These are phyloP conservation scores for Lasioglossum vierecki DNA, from an alignment of 2,888 invertebrate genomes.

Conservation along the genomic window DNA sequence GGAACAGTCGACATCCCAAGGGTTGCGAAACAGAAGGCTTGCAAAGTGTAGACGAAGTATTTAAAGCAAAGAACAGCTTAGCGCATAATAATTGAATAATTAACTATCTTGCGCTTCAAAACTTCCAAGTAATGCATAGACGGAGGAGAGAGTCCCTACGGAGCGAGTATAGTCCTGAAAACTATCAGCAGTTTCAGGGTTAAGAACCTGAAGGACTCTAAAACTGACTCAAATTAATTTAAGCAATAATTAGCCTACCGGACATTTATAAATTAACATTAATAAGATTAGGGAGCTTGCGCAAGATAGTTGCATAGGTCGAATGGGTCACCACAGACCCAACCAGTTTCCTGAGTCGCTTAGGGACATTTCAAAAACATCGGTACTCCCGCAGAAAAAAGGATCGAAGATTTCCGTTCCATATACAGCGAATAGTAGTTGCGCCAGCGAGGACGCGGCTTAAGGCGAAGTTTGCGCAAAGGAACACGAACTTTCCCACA, in stretches of 20 bases:
- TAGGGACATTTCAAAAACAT: background rate
- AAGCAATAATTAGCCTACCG: background rate
- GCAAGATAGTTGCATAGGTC: background rate
- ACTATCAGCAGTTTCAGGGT: too few relatives aligned
- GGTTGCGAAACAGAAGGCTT: background rate
- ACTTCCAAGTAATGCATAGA: background rate
- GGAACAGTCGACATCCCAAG: background rate
- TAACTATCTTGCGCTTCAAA: background rate
- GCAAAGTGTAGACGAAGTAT: background rate
- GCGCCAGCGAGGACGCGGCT: background rate
- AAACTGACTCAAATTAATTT: background rate
- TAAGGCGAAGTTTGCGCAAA: conserved; percentile 17
- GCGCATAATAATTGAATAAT: background rate
- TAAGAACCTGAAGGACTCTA: too few relatives aligned
- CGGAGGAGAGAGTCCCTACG: background rate
- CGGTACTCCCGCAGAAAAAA: background rate
- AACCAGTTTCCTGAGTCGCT: background rate
- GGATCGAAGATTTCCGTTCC: background rate
- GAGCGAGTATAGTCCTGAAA: background rate
- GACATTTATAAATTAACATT: background rate
- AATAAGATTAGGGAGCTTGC: background rate
- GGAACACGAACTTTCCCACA: background rate
- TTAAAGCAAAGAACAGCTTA: background rate
- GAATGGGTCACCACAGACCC: background rate
- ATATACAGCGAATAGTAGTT: background rate